Percentiles rank a stretch among this genome's conserved stretches.
Evolutionary conservation across 1,140 invertebrate genomes (phyloP).

Genomic region (Drosophila biarmipes): DNA sequence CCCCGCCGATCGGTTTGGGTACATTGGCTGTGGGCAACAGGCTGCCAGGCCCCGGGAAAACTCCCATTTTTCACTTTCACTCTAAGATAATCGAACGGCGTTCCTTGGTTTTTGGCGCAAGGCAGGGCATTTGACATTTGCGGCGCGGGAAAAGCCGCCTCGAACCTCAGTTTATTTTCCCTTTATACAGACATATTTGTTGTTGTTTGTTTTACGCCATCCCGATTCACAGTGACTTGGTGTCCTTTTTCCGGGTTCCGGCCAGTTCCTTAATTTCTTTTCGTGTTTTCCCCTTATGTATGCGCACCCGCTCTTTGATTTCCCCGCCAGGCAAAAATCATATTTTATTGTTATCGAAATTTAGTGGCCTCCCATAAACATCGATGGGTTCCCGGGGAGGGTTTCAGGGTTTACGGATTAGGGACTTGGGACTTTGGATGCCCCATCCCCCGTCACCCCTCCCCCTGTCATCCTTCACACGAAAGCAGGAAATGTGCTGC

Average conservation of each 20-base stretch:
- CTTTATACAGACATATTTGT: conserved; percentile 18
- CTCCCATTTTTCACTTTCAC: neutral
- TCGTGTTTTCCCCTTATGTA: conserved; percentile 52
- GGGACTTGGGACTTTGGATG: neutral
- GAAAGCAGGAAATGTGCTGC: conserved; percentile 36
- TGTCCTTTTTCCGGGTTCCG: conserved; percentile 34
- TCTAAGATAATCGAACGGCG: no score
- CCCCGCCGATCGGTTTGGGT: conserved; percentile 31
- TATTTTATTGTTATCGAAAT: conserved; percentile 82
- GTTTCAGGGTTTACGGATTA: neutral
- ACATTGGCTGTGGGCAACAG: conserved; percentile 40
- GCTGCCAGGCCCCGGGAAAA: neutral
- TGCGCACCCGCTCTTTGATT: conserved; percentile 24
- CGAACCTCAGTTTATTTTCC: neutral
- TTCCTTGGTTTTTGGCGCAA: no score
- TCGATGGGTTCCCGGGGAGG: conserved; percentile 9
- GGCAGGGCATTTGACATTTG: conserved; percentile 23
- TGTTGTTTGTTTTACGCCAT: conserved; percentile 37
- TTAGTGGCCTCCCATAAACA: conserved; percentile 67
- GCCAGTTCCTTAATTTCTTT: conserved; percentile 78
- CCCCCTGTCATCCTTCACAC: neutral
- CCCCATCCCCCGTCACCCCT: neutral
- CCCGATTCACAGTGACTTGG: conserved; percentile 40
- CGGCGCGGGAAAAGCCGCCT: neutral
- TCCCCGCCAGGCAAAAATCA: conserved; percentile 62